These are phyloP conservation scores for Paragorgia papillata DNA, from an alignment of 92 coral and sea anemone species.

Conservation along the genomic window DNA sequence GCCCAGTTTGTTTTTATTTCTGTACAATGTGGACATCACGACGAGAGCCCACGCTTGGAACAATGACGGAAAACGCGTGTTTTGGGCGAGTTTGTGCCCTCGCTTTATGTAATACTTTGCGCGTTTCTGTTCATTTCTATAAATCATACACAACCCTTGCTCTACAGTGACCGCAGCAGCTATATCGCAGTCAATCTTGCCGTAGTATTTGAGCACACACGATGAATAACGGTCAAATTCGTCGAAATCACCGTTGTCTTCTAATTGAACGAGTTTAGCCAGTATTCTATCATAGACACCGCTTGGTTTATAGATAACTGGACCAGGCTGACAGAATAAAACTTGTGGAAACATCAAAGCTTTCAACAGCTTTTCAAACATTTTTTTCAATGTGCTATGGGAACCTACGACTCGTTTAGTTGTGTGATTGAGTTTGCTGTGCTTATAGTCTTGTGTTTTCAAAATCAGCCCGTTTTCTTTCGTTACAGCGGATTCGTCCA, in stretches of 20 bases:
- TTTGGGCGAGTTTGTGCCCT: constrained; percentile 10
- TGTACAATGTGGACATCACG: neutral
- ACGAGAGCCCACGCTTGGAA: constrained; percentile 14
- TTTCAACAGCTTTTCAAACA: neutral
- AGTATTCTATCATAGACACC: neutral
- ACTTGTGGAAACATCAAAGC: neutral
- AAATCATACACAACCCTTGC: neutral
- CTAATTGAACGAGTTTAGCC: neutral
- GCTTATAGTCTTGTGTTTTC: neutral
- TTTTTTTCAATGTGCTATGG: no score
- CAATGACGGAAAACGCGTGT: constrained; percentile 21
- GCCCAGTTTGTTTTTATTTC: constrained; percentile 6
- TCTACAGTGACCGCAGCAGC: constrained; percentile 3
- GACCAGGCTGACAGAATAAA: neutral
- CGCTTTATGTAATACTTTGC: neutral
- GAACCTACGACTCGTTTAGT: no score
- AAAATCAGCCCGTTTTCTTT: neutral
- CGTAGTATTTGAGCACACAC: neutral
- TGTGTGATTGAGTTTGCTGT: neutral
- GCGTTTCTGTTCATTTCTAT: neutral
- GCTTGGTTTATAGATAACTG: constrained; percentile 10
- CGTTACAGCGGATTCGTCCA: neutral
- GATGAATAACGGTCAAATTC: neutral
- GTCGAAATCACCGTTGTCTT: constrained; percentile 16
- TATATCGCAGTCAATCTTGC: constrained; percentile 3